Evolutionary conservation across 1,140 invertebrate genomes (phyloP), one percentile per base, ranked within the genome.

Genomic region (Aricia agestis): DNA sequence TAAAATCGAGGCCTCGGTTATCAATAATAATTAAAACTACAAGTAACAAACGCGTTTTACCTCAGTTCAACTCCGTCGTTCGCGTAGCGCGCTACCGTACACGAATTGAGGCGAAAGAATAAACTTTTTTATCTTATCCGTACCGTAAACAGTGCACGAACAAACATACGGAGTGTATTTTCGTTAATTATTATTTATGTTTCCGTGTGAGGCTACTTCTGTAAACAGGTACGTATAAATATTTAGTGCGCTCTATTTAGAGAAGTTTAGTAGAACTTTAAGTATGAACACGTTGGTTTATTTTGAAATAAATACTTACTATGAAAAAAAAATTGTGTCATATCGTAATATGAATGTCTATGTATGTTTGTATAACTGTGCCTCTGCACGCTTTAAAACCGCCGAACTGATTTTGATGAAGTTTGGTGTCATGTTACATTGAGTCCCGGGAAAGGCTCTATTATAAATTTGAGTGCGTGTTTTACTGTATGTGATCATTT

Each of bases 171-270:
- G 19, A 59, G 58, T 59, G 58, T 59, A 25, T 52, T 52, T 52
- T 52, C 45, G 45, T 52, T 52, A 52, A 52, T 52, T 63, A 63
- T 63, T 63, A 63, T 63, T 63, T 63, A 63, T 63, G 59, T 63
- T 19, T 63, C 59, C 59, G 59, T 11, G 58, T 19, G 59, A 4
- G 59, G 45, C 18, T 17, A 17, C 13, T 19, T 59, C n/a, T 59
- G 18, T 59, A 4, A 63, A 63, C 59, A 63, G 59, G 59, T 63
- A 63, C 18, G 59, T 63, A 6, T 63, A 63, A 19, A 63, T 63
- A 63, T 19, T 19, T 11, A 6, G n/a, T 10, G 3, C n/a, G 58
- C 18, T 59, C n/a, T 59, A 59, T 59, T 18, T 63, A 19, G 4
- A 63, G 18, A 63, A 63, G 19, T 19, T 19, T 11, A 7, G 18